phyloP scores from a whole-genome alignment of 1,140 invertebrate species.

The Anastrepha obliqua region DNA sequence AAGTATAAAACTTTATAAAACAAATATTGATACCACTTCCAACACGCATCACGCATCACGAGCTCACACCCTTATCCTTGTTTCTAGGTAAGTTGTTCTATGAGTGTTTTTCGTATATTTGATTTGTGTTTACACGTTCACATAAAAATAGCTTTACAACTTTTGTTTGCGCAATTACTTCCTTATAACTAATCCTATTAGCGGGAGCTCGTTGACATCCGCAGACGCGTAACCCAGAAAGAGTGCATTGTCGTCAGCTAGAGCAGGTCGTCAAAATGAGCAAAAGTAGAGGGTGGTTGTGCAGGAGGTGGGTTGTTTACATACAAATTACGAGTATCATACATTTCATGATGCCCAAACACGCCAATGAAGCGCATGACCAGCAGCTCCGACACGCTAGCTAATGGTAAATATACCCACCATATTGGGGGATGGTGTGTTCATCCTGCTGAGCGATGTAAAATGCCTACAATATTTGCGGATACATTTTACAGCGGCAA shows the following conservation, averaged over 20 bases:
- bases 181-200: constrained; percentile 47
- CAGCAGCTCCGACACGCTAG: neutral
- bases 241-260: constrained; percentile 15
- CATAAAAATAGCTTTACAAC: neutral
- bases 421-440: neutral
- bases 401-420: neutral
- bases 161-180: constrained; percentile 29
- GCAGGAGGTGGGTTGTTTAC: constrained; percentile 37
- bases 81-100: too few relatives aligned
- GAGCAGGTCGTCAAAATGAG: constrained; percentile 6
- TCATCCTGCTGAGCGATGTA: neutral
- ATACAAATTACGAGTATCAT: neutral
- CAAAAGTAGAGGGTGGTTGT: constrained; percentile 24
- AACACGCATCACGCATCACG: too few relatives aligned
- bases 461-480: neutral
- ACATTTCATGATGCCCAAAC: neutral
- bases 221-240: constrained; percentile 36
- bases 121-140: neutral
- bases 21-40: too few relatives aligned
- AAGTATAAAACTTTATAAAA: too few relatives aligned
- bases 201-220: constrained; percentile 31
- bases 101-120: neutral
- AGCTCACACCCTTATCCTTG: too few relatives aligned
- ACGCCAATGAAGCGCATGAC: neutral
- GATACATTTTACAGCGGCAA: neutral